Evolutionary conservation across 2,113 vertebrate species (phyloP).

Genomic region (Hassar affinis): DNA sequence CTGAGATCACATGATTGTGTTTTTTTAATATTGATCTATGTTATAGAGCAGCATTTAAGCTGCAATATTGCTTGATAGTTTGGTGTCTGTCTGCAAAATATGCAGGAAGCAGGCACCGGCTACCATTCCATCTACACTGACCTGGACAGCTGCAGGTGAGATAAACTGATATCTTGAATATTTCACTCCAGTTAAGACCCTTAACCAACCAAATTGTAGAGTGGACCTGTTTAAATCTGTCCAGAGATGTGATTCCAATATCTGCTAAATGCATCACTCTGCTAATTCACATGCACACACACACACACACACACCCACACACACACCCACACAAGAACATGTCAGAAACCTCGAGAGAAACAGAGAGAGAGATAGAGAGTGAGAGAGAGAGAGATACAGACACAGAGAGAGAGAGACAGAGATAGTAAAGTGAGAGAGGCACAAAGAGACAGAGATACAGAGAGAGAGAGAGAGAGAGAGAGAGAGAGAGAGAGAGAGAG

Average conservation of each 20-base stretch:
- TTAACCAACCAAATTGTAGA: not conserved
- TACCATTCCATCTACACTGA: conserved; percentile 26
- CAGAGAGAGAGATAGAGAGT: no score
- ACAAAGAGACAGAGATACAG: not conserved
- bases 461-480: not conserved
- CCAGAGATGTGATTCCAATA: not conserved
- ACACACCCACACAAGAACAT: no score
- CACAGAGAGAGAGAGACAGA: no score
- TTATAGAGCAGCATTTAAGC: not conserved
- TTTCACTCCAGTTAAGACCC: not conserved
- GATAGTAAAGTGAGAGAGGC: no score
- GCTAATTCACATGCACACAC: not conserved
- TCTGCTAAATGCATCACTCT: not conserved
- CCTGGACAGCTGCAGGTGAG: not conserved
- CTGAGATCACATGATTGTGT: not conserved
- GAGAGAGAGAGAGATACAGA: no score
- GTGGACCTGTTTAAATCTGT: not conserved
- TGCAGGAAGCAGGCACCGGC: not conserved
- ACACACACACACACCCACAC: not conserved
- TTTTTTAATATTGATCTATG: not conserved
- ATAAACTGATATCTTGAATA: not conserved
- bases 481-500: not conserved
- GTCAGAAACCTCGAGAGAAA: no score
- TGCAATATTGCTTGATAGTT: not conserved
- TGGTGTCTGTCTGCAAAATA: conserved; percentile 1